Percentiles rank a stretch among this genome's conserved stretches.
These are phyloP conservation scores for Oxygymnocypris stewartii DNA, from an alignment of 2,113 vertebrate species.

Conservation along the genomic window DNA sequence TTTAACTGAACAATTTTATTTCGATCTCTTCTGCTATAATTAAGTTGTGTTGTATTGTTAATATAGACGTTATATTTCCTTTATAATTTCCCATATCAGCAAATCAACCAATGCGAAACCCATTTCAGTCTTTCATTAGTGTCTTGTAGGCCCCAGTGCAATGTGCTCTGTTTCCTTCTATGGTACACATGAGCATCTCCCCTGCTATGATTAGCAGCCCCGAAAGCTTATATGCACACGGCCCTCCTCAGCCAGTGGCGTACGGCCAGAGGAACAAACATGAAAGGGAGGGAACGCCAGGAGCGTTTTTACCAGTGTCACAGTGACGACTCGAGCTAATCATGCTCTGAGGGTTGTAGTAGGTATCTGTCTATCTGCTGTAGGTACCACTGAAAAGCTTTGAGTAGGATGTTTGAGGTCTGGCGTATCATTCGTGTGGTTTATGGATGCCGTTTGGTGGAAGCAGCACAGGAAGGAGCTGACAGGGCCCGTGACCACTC, in stretches of 20 bases:
- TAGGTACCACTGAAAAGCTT: conserved; percentile 17
- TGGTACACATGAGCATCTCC: conserved; percentile 20
- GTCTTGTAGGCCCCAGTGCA: conserved; percentile 9
- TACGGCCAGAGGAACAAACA: conserved; percentile 5
- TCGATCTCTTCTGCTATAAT: not conserved
- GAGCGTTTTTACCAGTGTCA: conserved; percentile 18
- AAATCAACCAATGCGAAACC: not conserved
- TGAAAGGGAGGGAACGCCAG: conserved; percentile 26
- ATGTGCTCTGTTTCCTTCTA: conserved; percentile 8
- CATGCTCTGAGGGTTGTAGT: not conserved
- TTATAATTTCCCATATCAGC: not conserved
- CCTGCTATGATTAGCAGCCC: conserved; percentile 45
- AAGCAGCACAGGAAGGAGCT: conserved; percentile 8
- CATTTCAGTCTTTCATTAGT: not conserved
- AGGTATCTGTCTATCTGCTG: not conserved
- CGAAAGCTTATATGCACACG: conserved; percentile 43
- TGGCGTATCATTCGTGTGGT: not conserved
- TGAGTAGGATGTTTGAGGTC: conserved; percentile 21
- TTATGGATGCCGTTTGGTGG: conserved; percentile 28
- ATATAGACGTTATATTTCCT: not conserved
- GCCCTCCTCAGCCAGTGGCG: conserved; percentile 32
- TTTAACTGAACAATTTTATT: not conserved
- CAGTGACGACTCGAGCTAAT: not conserved
- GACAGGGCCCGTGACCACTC: not conserved
- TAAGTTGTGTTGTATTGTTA: not conserved